A percentile compares a stretch with the other conserved stretches of the same genome.
Evolutionary conservation across 2,888 invertebrate genomes (phyloP).

Genomic region (Polietes domitor): DNA sequence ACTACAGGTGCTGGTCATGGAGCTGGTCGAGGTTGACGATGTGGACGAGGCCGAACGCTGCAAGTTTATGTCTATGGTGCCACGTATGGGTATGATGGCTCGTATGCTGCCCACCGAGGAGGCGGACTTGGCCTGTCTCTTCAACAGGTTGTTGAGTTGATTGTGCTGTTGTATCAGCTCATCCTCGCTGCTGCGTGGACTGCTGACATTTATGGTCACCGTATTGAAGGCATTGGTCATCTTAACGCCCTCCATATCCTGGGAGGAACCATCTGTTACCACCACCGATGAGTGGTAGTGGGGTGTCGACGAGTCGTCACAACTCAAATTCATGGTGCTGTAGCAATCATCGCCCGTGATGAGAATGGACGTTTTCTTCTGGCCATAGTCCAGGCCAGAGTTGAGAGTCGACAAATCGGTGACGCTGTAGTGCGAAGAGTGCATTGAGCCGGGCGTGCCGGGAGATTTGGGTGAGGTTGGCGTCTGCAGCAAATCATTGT

Average conservation of each 20-base stretch:
- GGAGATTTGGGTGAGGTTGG: conserved; percentile 52
- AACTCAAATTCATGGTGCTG: conserved; percentile 87
- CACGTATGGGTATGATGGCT: conserved; percentile 81
- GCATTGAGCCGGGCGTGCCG: conserved; percentile 68
- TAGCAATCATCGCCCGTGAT: conserved; percentile 89
- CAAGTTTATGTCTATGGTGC: conserved; percentile 72
- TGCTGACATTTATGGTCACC: conserved; percentile 83
- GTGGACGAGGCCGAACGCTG: conserved; percentile 78
- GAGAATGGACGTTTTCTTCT: conserved; percentile 87
- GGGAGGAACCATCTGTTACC: conserved; percentile 83
- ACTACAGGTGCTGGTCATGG: conserved; percentile 70
- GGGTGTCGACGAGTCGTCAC: conserved; percentile 83
- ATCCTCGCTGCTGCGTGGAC: conserved; percentile 73
- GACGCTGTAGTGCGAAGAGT: conserved; percentile 61
- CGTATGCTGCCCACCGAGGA: conserved; percentile 67
- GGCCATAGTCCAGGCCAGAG: conserved; percentile 68
- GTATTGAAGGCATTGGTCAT: conserved; percentile 83
- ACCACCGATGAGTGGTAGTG: conserved; percentile 88
- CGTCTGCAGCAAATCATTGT: conserved; percentile 58
- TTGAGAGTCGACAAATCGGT: conserved; percentile 61
- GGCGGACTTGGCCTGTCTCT: conserved; percentile 70
- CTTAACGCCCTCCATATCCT: conserved; percentile 74
- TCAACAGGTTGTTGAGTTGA: conserved; percentile 78
- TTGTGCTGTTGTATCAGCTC: conserved; percentile 78
- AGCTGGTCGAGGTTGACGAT: conserved; percentile 75